Evolutionary conservation across 2,113 vertebrate species (phyloP).

Genomic region (Gobio gobio): DNA sequence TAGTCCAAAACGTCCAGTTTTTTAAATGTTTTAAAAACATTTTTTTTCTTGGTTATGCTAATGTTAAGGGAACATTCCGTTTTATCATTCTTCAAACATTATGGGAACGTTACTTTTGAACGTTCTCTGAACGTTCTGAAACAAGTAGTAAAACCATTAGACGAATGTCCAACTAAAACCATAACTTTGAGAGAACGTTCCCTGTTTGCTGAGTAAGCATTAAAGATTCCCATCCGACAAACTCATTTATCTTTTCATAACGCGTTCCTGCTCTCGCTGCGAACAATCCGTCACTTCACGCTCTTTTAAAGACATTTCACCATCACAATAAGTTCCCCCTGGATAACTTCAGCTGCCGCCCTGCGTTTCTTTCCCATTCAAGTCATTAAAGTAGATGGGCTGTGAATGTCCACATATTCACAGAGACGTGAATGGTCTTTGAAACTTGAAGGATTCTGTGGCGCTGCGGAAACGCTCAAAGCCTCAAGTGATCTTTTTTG

Average conservation of each 20-base stretch:
- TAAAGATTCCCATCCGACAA: background rate
- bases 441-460: background rate
- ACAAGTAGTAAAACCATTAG: too few species aligned
- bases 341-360: background rate
- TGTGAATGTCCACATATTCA: background rate
- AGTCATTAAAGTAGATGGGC: background rate
- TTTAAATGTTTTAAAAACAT: too few species aligned
- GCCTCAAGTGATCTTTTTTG: background rate
- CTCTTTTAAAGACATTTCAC: background rate
- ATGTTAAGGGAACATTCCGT: too few species aligned
- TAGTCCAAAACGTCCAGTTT: too few species aligned
- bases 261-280: background rate
- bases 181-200: too few species aligned
- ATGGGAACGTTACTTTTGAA: too few species aligned
- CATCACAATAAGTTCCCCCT: background rate
- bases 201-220: background rate
- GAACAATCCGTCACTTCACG: background rate
- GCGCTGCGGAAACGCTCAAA: background rate
- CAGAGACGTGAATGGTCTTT: background rate
- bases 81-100: too few species aligned
- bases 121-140: too few species aligned
- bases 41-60: too few species aligned
- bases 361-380: background rate
- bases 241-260: background rate
- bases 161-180: too few species aligned